These are phyloP conservation scores for Silurus glanis DNA, from an alignment of 2,113 vertebrate species.

Conservation along the genomic window DNA sequence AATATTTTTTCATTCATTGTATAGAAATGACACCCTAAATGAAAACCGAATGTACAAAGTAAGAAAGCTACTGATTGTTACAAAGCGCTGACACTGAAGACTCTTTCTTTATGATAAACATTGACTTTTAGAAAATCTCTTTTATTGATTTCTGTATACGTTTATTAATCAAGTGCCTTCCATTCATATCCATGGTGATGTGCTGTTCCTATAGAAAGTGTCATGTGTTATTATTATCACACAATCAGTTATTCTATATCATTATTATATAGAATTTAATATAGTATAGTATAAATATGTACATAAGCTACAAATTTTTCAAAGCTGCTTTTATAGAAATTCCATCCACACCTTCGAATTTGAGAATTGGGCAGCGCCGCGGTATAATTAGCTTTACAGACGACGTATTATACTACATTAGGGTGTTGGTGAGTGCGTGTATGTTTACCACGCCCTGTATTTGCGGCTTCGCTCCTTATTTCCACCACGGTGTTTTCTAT, in stretches of 20 bases:
- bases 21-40: too few species aligned
- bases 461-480: slow-evolving; percentile 29
- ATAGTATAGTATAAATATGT: too few species aligned
- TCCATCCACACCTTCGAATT: background rate
- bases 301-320: background rate
- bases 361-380: background rate
- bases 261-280: too few species aligned
- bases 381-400: background rate
- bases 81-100: background rate
- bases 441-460: slow-evolving; percentile 10
- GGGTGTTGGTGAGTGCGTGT: background rate
- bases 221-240: too few species aligned
- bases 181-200: background rate
- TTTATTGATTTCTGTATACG: too few species aligned
- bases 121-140: background rate
- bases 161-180: background rate
- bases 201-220: background rate
- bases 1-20: too few species aligned
- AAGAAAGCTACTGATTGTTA: background rate
- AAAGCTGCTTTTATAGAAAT: background rate
- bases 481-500: slow-evolving; percentile 16
- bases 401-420: background rate
- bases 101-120: background rate
- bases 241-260: too few species aligned
- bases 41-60: background rate